phyloP scores from a whole-genome alignment of 1,140 invertebrate genomes.

The Cydia fagiglandana region DNA sequence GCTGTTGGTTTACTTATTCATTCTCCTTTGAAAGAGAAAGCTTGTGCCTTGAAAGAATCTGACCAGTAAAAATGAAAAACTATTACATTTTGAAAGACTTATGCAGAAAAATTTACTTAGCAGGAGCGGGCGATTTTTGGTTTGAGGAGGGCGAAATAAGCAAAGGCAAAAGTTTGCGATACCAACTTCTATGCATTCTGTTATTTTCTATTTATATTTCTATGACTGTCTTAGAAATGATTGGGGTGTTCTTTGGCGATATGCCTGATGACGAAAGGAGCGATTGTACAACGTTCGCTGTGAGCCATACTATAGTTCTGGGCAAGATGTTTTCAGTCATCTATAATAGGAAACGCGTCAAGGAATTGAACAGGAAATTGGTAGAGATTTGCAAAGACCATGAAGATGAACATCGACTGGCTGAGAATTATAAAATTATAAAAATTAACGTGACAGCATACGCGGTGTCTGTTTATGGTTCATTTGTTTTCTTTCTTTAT shows the following conservation, averaged over 20 bases:
- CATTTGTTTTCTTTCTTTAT: constrained; percentile 53
- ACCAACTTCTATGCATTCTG: constrained; percentile 46
- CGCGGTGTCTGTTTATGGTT: constrained; percentile 55
- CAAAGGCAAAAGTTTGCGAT: constrained; percentile 51
- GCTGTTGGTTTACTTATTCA: not conserved
- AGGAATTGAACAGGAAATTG: constrained; percentile 54
- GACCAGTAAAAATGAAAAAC: constrained; percentile 55
- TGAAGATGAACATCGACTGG: constrained; percentile 53
- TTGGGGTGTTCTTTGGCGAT: constrained; percentile 57
- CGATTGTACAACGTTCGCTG: constrained; percentile 60
- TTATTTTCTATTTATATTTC: constrained; percentile 55
- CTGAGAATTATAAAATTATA: constrained; percentile 59
- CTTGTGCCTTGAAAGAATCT: not conserved
- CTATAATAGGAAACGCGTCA: constrained; percentile 54
- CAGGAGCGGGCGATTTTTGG: constrained; percentile 68
- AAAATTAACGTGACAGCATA: constrained; percentile 64
- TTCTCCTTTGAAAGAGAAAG: not conserved
- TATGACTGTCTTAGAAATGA: constrained; percentile 64
- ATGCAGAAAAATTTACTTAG: constrained; percentile 56
- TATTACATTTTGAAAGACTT: constrained; percentile 56
- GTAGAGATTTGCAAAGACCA: constrained; percentile 53
- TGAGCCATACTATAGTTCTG: constrained; percentile 65
- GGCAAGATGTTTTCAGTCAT: constrained; percentile 64
- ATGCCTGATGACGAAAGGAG: constrained; percentile 64
- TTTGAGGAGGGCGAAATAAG: constrained; percentile 55